Base-by-base conservation (phyloP, 2,888 invertebrate species). In the Cerceris ruficornis region DNA sequence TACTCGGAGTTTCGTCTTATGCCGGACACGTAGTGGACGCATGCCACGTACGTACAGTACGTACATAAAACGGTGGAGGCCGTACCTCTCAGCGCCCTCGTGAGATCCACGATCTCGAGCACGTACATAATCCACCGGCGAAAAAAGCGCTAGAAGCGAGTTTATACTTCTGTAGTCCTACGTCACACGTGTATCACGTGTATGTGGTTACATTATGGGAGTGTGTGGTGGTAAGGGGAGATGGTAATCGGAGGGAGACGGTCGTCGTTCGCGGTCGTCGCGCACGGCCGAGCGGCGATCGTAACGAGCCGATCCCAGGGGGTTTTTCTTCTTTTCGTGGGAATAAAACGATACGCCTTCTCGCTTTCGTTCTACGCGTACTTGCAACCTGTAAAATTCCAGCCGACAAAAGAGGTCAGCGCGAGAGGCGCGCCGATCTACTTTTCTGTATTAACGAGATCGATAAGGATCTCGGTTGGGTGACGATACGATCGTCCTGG, bases 101-200 rank as follows among this genome's bases (percentile, higher is more conserved):
- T 49, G 71, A 86, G 83, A 88, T 86, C 83, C 73, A 72, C 54
- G 76, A 88, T 88, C 88, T 88, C 72, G 75, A 69, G 79, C 89
- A 88, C 88, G 87, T 88, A 87, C 28, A 28, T 77, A 69, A 84
- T 84, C 81, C 79, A 55, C 70, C 71, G 69, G 75, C 60, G 79
- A 78, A 82, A 77, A 76, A 82, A 81, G 61, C 52, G 60, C 72
- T 75, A 64, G 71, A 69, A 81, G 75, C 68, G 64, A 68, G 28
- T 9, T 50, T 49, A 59, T 41, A 49, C 11, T 1, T n/a, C 13
- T 65, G 17, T 14, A 43, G 9, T 9, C 11, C 4, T 52, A 41
- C 28, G 28, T 28, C 60, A 50, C 59, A 42, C 14, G 41, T 17
- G 43, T 60, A 49, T 14, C 28, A 13, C 69, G 65, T 54, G 61